These are phyloP conservation scores for Syngnathoides biaculeatus DNA, from an alignment of 2,113 vertebrate species.

Conservation along the genomic window DNA sequence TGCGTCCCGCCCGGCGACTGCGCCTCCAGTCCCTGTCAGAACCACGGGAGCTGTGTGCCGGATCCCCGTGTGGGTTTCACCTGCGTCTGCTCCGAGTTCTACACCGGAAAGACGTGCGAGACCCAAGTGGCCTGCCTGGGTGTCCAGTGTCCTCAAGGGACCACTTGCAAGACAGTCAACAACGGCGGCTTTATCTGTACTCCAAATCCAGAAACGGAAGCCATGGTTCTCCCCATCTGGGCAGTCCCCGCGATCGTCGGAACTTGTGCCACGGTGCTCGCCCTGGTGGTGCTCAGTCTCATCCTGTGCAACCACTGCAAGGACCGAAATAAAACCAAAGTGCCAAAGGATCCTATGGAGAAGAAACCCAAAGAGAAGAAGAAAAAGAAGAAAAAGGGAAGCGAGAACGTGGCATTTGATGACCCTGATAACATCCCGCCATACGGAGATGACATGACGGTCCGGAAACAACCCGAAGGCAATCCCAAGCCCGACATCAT, in stretches of 20 bases:
- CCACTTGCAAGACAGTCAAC: constrained; percentile 72
- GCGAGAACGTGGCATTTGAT: constrained; percentile 93
- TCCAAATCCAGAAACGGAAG: constrained; percentile 53
- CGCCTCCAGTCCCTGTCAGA: constrained; percentile 84
- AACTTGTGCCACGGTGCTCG: constrained; percentile 87
- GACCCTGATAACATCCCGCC: constrained; percentile 93
- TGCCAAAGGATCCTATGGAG: constrained; percentile 77
- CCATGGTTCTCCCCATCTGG: constrained; percentile 87
- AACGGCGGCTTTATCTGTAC: constrained; percentile 79
- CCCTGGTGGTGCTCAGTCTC: constrained; percentile 86
- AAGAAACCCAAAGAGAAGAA: constrained; percentile 93
- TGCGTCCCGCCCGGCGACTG: constrained; percentile 90
- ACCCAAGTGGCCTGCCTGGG: constrained; percentile 85
- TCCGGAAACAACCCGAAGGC: constrained; percentile 93
- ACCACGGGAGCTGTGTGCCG: constrained; percentile 89
- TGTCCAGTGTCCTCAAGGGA: constrained; percentile 79
- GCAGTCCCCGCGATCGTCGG: constrained; percentile 94
- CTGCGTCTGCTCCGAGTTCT: constrained; percentile 84
- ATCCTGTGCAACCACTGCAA: constrained; percentile 93
- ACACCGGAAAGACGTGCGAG: constrained; percentile 82
- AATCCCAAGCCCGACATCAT: constrained; percentile 98
- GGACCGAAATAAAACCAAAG: constrained; percentile 77
- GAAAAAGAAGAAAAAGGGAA: constrained; percentile 96
- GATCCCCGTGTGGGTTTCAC: constrained; percentile 73
- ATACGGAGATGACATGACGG: constrained; percentile 91